phyloP scores from a whole-genome alignment of 1,140 invertebrate genomes.

The Fragariocoptes setiger region DNA sequence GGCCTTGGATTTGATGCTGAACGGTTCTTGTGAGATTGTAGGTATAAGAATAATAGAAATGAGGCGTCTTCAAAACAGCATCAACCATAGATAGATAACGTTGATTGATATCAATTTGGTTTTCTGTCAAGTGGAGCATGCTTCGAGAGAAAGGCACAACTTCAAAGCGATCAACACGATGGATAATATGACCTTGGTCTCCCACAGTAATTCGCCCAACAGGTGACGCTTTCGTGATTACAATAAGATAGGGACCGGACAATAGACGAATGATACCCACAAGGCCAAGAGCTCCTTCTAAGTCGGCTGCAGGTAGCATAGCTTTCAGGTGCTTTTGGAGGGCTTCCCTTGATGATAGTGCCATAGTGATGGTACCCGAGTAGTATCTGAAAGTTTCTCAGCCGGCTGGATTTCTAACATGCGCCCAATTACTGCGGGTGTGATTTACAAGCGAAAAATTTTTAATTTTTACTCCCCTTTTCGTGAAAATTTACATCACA shows the following conservation, averaged over 20 bases:
- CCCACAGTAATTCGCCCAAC: conserved; percentile 54
- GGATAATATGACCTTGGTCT: conserved; percentile 58
- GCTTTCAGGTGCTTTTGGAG: conserved; percentile 24
- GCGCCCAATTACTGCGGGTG: no score
- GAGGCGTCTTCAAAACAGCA: conserved; percentile 34
- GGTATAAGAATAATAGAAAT: conserved; percentile 65
- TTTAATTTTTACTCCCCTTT: no score
- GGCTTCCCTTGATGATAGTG: conserved; percentile 9
- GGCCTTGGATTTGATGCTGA: conserved; percentile 56
- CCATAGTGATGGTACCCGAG: conserved; percentile 1
- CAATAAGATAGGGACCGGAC: conserved; percentile 46
- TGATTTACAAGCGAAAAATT: conserved; percentile 5
- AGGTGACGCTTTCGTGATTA: conserved; percentile 50
- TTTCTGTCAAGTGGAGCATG: conserved; percentile 43
- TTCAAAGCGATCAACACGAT: conserved; percentile 44
- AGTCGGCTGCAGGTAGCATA: conserved; percentile 27
- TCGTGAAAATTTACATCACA: no score
- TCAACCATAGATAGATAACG: conserved; percentile 49
- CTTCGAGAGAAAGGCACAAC: conserved; percentile 55
- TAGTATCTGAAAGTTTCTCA: not conserved
- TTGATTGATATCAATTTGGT: conserved; percentile 40
- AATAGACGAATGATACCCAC: conserved; percentile 44
- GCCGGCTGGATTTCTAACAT: no score
- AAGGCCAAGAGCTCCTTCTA: conserved; percentile 51
- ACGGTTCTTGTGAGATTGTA: conserved; percentile 74